Base-by-base conservation (phyloP, 2,888 invertebrate species). In the Gymnoscelis rufifasciata region DNA sequence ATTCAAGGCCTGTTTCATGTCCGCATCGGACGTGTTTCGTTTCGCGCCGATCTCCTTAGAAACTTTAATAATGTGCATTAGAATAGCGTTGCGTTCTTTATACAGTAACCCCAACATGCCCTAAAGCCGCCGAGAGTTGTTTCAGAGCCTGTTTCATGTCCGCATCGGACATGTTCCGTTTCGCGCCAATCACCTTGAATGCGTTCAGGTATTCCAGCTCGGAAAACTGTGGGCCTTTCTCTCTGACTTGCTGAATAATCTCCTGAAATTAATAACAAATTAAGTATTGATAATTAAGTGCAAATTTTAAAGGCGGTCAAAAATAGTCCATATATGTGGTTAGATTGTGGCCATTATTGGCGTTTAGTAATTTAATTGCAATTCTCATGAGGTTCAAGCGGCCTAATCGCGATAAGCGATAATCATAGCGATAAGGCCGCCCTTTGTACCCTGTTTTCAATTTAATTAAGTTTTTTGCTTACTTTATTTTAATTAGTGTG, bases 141-240 rank as follows among this genome's bases (percentile, higher is more conserved):
- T 94, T 93, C 57, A 97, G 90, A 63, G 94, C 92, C 45, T 90
- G 90, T 59, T 90, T 90, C 64, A 94, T 90, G 35, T 90, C 89
- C 36, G 88, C 84, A 19, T 87, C 74, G 14, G 91, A 82, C 23
- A 89, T 78, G 24, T 81, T 79, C 30, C 90, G 90, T 7, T 88
- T 91, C 73, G 90, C 92, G 66, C 90, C 94, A 68, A 91, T 94
- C 57, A 96, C 90, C 66, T 94, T 93, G 70, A 97, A 90, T 27
- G 96, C 94, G 76, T 95, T 94, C 72, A 94, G 91, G 74, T 97
- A 96, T 75, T 98, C 97, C 64, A 95, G 86, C 74, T 95, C 94
- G 0, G 94, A 93, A 80, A 96, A 97, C 74, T 95, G 93, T 0
- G 95, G 92, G 1, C 97, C 97, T 62, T 94, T 94, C 75, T 97